These are phyloP conservation scores for Cygnus buccinator DNA, from an alignment of 2,113 vertebrate genomes.

Conservation along the genomic window DNA sequence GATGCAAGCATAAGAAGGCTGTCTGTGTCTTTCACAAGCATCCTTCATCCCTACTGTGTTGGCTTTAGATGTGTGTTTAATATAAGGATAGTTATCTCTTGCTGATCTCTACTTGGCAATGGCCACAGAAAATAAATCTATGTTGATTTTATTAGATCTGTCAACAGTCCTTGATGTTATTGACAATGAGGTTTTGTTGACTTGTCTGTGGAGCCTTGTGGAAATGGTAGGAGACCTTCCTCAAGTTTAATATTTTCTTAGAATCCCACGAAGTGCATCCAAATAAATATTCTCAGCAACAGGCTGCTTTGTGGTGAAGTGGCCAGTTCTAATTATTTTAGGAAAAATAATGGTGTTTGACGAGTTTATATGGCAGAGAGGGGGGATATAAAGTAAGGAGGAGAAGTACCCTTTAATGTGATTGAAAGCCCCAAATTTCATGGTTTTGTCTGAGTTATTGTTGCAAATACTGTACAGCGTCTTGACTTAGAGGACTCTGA, in stretches of 20 bases:
- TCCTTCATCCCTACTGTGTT: slow-evolving; percentile 46
- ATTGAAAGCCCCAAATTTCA: not conserved
- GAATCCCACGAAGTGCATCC: not conserved
- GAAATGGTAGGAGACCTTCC: slow-evolving; percentile 53
- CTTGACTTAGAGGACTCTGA: not conserved
- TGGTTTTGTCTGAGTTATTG: not conserved
- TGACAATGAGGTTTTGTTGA: slow-evolving; percentile 69
- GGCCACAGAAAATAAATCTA: slow-evolving; percentile 52
- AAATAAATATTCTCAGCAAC: not conserved
- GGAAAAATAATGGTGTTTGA: not conserved
- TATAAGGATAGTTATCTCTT: slow-evolving; percentile 37
- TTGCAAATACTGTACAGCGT: not conserved
- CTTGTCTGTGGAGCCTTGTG: slow-evolving; percentile 18
- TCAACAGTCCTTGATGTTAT: slow-evolving; percentile 70
- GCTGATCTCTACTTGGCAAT: slow-evolving; percentile 57
- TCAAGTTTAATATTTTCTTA: slow-evolving; percentile 25
- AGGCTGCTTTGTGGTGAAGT: not conserved
- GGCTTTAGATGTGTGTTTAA: slow-evolving; percentile 61
- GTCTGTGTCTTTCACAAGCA: slow-evolving; percentile 54
- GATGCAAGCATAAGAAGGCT: slow-evolving; percentile 48
- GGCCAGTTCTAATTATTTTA: not conserved
- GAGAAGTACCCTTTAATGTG: not conserved
- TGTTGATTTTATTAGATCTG: slow-evolving; percentile 68
- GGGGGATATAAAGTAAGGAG: not conserved
- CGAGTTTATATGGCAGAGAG: not conserved